phyloP scores from a whole-genome alignment of 2,888 invertebrate species.

The Chouioia cunea region DNA sequence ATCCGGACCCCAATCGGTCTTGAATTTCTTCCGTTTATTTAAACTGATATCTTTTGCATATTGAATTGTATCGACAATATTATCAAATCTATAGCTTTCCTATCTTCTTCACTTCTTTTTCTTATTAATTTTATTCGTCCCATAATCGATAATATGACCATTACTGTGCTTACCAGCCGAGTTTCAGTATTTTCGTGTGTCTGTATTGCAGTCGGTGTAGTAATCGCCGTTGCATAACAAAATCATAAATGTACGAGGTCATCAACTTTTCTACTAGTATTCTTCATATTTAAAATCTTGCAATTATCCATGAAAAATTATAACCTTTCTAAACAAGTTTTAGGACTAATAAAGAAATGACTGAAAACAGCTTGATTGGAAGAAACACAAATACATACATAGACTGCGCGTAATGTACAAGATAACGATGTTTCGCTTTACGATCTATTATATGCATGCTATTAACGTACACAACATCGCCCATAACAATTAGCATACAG shows the following conservation, averaged over 20 bases:
- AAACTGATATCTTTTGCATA: no score
- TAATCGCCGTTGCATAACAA: constrained; percentile 12
- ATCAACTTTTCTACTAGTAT: constrained; percentile 4
- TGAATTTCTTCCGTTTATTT: no score
- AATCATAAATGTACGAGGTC: neutral
- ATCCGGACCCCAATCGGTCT: no score
- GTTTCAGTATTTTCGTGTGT: no score
- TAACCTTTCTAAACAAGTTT: neutral
- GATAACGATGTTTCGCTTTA: constrained; percentile 35
- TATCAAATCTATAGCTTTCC: no score
- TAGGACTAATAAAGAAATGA: constrained; percentile 12
- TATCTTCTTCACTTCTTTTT: no score
- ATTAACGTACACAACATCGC: neutral
- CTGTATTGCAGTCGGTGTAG: no score
- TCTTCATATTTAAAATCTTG: neutral
- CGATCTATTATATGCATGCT: constrained; percentile 16
- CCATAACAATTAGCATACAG: constrained; percentile 30
- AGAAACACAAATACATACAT: constrained; percentile 36
- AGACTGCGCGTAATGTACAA: constrained; percentile 28
- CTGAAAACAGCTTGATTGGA: neutral
- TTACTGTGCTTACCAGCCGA: no score
- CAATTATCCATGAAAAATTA: no score
- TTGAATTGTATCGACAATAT: no score
- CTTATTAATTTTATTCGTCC: no score
- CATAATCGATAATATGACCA: no score